Evolutionary conservation across 1,140 invertebrate genomes (phyloP).

Genomic region (Musca domestica): DNA sequence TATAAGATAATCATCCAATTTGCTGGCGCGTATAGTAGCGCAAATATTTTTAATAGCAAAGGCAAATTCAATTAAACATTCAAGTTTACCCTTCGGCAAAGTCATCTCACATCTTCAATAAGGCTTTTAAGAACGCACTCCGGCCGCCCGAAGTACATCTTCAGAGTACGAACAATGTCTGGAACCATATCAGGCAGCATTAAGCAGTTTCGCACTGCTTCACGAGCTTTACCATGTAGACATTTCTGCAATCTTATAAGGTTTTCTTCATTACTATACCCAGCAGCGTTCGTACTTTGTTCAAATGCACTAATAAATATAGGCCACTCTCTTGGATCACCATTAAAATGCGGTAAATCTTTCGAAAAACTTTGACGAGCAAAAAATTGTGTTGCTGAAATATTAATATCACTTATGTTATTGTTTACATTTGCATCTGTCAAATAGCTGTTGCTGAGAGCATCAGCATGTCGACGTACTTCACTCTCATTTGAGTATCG

Average conservation of each 20-base stretch:
- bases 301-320: conserved; percentile 17
- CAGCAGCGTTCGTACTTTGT: conserved; percentile 7
- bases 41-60: too few relatives aligned
- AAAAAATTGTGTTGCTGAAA: background rate
- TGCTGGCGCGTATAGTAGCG: too few relatives aligned
- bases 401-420: background rate
- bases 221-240: conserved; percentile 4
- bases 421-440: too few relatives aligned
- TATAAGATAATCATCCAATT: too few relatives aligned
- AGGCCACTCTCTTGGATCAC: conserved; percentile 11
- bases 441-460: background rate
- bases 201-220: background rate
- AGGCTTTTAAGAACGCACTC: background rate
- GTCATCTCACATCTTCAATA: too few relatives aligned
- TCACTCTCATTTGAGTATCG: background rate
- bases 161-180: background rate
- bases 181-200: background rate
- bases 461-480: background rate
- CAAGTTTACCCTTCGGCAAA: too few relatives aligned
- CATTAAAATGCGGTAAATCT: conserved; percentile 2
- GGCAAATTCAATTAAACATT: too few relatives aligned
- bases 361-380: background rate
- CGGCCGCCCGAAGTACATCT: too few relatives aligned
- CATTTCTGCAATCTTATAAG: conserved; percentile 14
- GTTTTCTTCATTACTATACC: conserved; percentile 19